phyloP scores from a whole-genome alignment of 1,140 invertebrate genomes.

The Lasioglossum albipes region DNA sequence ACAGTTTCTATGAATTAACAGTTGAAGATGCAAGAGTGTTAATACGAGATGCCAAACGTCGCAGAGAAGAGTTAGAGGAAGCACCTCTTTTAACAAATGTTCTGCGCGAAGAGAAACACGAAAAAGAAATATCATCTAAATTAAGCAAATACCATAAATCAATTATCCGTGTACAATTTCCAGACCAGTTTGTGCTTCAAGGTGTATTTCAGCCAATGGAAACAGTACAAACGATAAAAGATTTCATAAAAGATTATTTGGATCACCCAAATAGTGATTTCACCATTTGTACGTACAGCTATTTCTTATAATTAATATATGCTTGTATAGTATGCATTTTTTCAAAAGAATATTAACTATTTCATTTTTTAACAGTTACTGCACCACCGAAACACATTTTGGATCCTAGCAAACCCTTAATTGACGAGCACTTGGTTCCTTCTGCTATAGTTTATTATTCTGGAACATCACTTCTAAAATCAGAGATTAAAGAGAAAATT shows the following conservation, averaged over 20 bases:
- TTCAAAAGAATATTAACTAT: not conserved
- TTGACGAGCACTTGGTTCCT: slow-evolving; percentile 87
- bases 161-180: slow-evolving; percentile 90
- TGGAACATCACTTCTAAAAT: slow-evolving; percentile 74
- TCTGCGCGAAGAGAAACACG: slow-evolving; percentile 83
- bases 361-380: slow-evolving; percentile 82
- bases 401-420: slow-evolving; percentile 80
- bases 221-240: slow-evolving; percentile 83
- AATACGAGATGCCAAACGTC: slow-evolving; percentile 85
- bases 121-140: slow-evolving; percentile 82
- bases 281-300: slow-evolving; percentile 83
- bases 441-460: slow-evolving; percentile 87
- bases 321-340: no score
- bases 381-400: slow-evolving; percentile 87
- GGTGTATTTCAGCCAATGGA: slow-evolving; percentile 87
- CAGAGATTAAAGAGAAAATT: slow-evolving; percentile 77
- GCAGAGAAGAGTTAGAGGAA: slow-evolving; percentile 83
- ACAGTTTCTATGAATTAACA: slow-evolving; percentile 92
- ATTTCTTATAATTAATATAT: no score
- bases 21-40: slow-evolving; percentile 88
- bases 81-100: slow-evolving; percentile 85
- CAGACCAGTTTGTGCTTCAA: slow-evolving; percentile 89
- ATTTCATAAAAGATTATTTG: slow-evolving; percentile 87
- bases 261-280: slow-evolving; percentile 83
- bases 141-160: slow-evolving; percentile 86